Base-by-base conservation (phyloP, 2,888 invertebrate species). In the Stenurella melanura region DNA sequence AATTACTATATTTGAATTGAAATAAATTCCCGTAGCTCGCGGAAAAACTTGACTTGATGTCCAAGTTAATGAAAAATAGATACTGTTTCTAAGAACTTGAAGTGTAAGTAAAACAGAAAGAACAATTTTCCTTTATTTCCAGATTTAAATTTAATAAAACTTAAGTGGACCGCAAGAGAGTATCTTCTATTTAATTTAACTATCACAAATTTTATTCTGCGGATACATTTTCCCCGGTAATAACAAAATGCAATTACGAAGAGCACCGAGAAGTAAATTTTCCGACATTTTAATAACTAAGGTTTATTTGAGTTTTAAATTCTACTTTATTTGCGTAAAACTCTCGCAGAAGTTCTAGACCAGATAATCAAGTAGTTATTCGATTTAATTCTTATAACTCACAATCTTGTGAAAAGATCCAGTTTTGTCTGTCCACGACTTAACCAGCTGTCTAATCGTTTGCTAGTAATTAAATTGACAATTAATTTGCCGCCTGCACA, bases 181-280 rank as follows among this genome's bases (percentile, higher is more conserved):
- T n/a, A n/a, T n/a, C 15, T 50, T 50, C 50, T n/a, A 50, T n/a
- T 50, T 7, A 50, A 50, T 50, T 50, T 50, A 50, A 12, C 12
- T 15, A 42, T 42, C 42, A 42, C 12, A 42, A 42, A 42, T n/a
- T 50, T 2, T n/a, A 15, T 0, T 50, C 1, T n/a, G n/a, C n/a
- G 50, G 6, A 50, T 50, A 15, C 0, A n/a, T 5, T 15, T n/a
- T n/a, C n/a, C n/a, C 15, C 6, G 50, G 50, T n/a, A 50, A 50
- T 50, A 50, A 50, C 50, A 17, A 50, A 50, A 50, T 50, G 50
- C 50, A 50, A 50, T 50, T 50, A 50, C n/a, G n/a, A n/a, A n/a
- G n/a, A n/a, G n/a, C n/a, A n/a, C 12, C n/a, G 12, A 12, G 12
- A 50, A 12, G 42, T 42, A 42, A 42, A 50, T 50, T 50, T 50